Evolutionary conservation across 2,113 vertebrate species (phyloP), one percentile per base, ranked within the genome.

Genomic region (Pseudorhombus dupliciocellatus): DNA sequence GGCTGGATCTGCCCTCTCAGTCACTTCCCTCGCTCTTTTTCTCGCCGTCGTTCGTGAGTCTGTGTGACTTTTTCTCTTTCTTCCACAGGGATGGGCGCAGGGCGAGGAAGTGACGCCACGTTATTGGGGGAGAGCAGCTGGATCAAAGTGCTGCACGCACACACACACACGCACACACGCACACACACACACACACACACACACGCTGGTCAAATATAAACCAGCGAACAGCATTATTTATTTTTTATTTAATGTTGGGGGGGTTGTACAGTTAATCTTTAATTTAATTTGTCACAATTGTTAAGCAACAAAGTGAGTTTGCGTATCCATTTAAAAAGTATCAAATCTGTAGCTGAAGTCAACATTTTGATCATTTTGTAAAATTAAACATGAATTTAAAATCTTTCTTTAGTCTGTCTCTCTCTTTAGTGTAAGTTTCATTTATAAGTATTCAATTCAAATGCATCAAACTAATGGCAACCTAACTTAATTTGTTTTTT

Each of bases 11-110:
- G 68, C 73, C 73, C 65, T 75, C 79, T 79, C 42, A 18, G 16
- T 46, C 54, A 58, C 77, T 82, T 85, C 70, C 85, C 84, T 89
- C 84, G 72, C 82, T 86, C 86, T 83, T 90, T 88, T 89, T 77
- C 81, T 87, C 78, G 74, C 85, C 74, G 85, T 91, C 85, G 82
- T 72, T 87, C 71, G 85, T 11, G 34, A 4, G 34, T 52, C 74
- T 77, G 80, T 81, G 82, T 88, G 87, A 87, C 52, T 85, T 91
- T 46, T 91, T 90, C 79, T 81, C 84, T 80, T 89, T 88, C 84
- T 89, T 89, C 92, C 93, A 92, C 88, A 90, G 93, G 93, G 93
- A 94, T 92, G 93, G 93, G 93, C 91, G 77, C 46, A 55, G 65
- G 75, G 37, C 82, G 63, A 92, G 93, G 93, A 94, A 94, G 93